Evolutionary conservation across 2,888 invertebrate species (phyloP).

Genomic region (Stenodera caucasica): DNA sequence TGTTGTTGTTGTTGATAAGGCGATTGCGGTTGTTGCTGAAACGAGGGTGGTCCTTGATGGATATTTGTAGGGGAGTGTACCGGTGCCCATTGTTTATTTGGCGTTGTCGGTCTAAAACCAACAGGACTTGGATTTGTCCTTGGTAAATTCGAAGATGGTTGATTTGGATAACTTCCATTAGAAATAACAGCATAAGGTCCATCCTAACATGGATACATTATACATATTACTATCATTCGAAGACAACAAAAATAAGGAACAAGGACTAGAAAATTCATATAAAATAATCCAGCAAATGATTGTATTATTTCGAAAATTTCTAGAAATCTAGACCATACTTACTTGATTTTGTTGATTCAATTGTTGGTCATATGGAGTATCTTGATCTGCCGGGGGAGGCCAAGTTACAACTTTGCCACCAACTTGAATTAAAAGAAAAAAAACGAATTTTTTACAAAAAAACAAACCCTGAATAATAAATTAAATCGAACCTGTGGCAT

Average conservation of each 20-base stretch:
- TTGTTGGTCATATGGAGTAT: slow-evolving; percentile 58
- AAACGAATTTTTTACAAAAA: slow-evolving; percentile 6
- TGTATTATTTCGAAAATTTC: too few relatives aligned
- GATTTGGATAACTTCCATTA: slow-evolving; percentile 30
- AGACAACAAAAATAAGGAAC: slow-evolving; percentile 14
- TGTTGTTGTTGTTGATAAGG: slow-evolving; percentile 32
- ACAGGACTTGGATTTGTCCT: slow-evolving; percentile 41
- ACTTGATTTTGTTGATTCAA: slow-evolving; percentile 61
- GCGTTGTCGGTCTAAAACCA: slow-evolving; percentile 47
- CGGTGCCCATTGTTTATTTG: slow-evolving; percentile 56
- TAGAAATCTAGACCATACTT: too few relatives aligned
- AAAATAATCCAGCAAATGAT: slow-evolving; percentile 11
- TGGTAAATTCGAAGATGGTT: slow-evolving; percentile 52
- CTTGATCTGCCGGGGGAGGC: slow-evolving; percentile 74
- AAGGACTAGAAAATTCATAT: slow-evolving; percentile 8
- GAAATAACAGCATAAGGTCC: slow-evolving; percentile 49
- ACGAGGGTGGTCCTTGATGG: slow-evolving; percentile 7
- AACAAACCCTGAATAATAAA: slow-evolving; percentile 21
- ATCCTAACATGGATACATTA: slow-evolving; percentile 49
- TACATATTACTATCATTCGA: slow-evolving; percentile 26
- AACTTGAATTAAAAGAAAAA: slow-evolving; percentile 56
- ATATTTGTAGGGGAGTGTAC: slow-evolving; percentile 56
- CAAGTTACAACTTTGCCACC: slow-evolving; percentile 85
- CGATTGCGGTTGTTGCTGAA: slow-evolving; percentile 20
- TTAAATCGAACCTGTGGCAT: slow-evolving; percentile 57